Evolutionary conservation across 2,888 invertebrate species (phyloP).

Genomic region (Agrochola litura): DNA sequence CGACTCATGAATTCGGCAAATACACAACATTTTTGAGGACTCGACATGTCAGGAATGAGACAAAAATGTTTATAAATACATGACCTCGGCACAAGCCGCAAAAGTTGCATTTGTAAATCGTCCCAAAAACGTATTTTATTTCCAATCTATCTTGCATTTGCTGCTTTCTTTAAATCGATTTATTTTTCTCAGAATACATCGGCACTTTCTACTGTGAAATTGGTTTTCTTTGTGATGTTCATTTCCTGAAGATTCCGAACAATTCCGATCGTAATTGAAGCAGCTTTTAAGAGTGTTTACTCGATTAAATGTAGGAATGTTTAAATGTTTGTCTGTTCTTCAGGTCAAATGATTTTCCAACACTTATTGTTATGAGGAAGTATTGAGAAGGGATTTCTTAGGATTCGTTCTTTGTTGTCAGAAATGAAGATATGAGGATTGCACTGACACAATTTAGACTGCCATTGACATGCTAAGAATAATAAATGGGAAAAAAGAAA

Average conservation of each 20-base stretch:
- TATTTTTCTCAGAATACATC: slow-evolving; percentile 15
- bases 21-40: not conserved
- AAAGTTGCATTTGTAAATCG: not conserved
- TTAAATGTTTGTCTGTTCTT: slow-evolving; percentile 29
- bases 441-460: not conserved
- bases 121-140: not conserved
- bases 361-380: slow-evolving; percentile 15
- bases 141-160: not conserved
- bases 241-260: slow-evolving; percentile 37
- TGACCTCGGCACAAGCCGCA: not conserved
- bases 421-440: not conserved
- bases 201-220: slow-evolving; percentile 38
- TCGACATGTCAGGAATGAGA: not conserved
- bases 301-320: slow-evolving; percentile 29
- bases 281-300: slow-evolving; percentile 53
- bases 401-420: not conserved
- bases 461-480: not conserved
- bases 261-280: slow-evolving; percentile 29
- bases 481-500: not conserved
- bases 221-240: slow-evolving; percentile 30
- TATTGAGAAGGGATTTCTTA: slow-evolving; percentile 1
- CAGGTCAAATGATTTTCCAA: slow-evolving; percentile 2
- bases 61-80: not conserved
- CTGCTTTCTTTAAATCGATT: not conserved
- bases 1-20: not conserved